Base-by-base conservation (phyloP, 2,113 vertebrate genomes). In the Indri indri region DNA sequence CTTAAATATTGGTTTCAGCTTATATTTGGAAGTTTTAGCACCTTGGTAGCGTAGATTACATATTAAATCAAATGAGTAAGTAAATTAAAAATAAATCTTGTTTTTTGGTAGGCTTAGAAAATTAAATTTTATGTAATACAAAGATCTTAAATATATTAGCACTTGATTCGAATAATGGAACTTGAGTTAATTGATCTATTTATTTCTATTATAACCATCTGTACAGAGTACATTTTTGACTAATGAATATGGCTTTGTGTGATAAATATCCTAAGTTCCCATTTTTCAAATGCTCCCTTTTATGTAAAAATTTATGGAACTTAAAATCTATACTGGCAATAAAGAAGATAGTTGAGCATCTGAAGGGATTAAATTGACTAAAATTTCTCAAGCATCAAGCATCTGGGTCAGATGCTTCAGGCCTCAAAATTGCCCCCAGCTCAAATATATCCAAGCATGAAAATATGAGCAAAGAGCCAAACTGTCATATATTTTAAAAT, bases 1-100 rank as follows among this genome's bases (percentile, higher is more conserved):
- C 12, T 94, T 86, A 90, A 70, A 52, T 92, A 79, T 52, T 85
- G 27, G 23, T 57, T 95, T 96, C 59, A 88, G 32, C 17, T 77
- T 94, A 47, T 18, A 70, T 25, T 79, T 42, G 9, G 22, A 95
- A 37, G 11, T 88, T 90, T 96, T 82, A 97, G 25, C 2, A 71
- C 22, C 54, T 90, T 54, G 57, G 16, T 40, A 70, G 45, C 45
- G 0, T 90, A 65, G 40, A 54, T 54, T 74, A 17, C 12, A 59
- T 90, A 92, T 96, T 88, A 92, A 93, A 52, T 40, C 32, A 84
- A 74, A 79, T 82, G 92, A 54, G 5, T 79, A 8, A 3, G 30
- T 77, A 10, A 22, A 16, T 66, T 74, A 61, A 81, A 80, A 65
- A 30, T 18, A 96, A 63, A 65, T 79, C 10, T 8, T 52, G 2